Base-by-base conservation (phyloP, 2,888 invertebrate species). In the Caenorhabditis japonica region DNA sequence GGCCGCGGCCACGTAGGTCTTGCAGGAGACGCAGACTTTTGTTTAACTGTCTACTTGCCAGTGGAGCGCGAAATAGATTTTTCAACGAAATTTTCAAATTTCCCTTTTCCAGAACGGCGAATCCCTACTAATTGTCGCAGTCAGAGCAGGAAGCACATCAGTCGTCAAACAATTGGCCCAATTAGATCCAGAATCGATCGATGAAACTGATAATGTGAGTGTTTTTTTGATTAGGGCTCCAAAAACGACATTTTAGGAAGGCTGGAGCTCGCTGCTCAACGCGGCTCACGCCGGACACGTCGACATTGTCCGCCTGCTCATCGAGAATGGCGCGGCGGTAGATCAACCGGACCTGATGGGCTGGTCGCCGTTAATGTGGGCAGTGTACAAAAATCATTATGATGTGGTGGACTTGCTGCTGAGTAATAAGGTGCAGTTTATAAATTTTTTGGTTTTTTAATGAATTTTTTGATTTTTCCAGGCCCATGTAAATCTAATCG, bases 351-450 rank as follows among this genome's bases (percentile, higher is more conserved):
- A 82, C 71, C 59, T 80, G 74, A 95, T 95, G 81, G 95, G 94
- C 36, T 99, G 97, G 97, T 93, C 95, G 3, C 92, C 97, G 0
- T 91, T 99, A 60, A 94, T 97, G 93, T 99, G 97, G 97, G 94
- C 95, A 0, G 92, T 94, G 8, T 99, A 99, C 90, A 95, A 96
- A 88, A 96, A 94, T 7, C 88, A 89, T 38, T 83, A 87, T 12
- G 89, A 93, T 36, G 91, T 93, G 72, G 95, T 93, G 36, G 91
- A 91, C 36, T 88, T 68, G 7, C 52, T 74, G 34, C 13, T 74
- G 2, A 52, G 41, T 5, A 30, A 34, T 33, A 62, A 56, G 43
- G 64, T 66, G 4, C 36, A 12, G n/a, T 49, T 49, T 8, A 17
- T 13, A 17, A 19, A 49, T n/a, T 21, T n/a, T 13, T 21, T 8